phyloP scores from a whole-genome alignment of 1,140 invertebrate species.

The Sipha flava region DNA sequence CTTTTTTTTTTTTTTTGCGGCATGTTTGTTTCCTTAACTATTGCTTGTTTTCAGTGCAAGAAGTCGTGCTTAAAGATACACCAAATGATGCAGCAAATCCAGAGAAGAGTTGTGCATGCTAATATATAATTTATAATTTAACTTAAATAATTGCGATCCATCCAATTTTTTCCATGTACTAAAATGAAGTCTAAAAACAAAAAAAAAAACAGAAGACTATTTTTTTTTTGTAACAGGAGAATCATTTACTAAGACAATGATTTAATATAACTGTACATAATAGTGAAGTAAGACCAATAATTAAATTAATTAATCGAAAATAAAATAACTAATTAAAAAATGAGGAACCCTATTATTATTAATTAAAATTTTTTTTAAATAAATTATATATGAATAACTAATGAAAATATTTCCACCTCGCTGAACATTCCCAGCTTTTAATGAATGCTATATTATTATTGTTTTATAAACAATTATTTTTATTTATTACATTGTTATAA shows the following conservation, averaged over 20 bases:
- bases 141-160: neutral
- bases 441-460: constrained; percentile 29
- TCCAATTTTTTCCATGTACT: constrained; percentile 4
- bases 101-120: constrained; percentile 87
- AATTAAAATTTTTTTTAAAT: neutral
- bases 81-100: constrained; percentile 78
- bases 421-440: constrained; percentile 15
- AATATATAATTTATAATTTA: constrained; percentile 42
- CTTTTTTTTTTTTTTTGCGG: constrained; percentile 41
- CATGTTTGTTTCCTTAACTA: constrained; percentile 58
- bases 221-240: neutral
- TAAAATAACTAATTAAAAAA: neutral
- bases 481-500: constrained; percentile 31
- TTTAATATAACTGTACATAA: neutral
- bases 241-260: neutral
- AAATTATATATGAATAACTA: neutral
- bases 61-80: constrained; percentile 93
- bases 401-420: neutral
- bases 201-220: neutral
- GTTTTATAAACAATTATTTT: constrained; percentile 33
- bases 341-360: neutral
- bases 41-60: constrained; percentile 66
- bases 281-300: neutral
- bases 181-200: neutral
- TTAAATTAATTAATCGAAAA: neutral